Evolutionary conservation across 2,113 vertebrate genomes (phyloP).

Genomic region (Athene cunicularia): DNA sequence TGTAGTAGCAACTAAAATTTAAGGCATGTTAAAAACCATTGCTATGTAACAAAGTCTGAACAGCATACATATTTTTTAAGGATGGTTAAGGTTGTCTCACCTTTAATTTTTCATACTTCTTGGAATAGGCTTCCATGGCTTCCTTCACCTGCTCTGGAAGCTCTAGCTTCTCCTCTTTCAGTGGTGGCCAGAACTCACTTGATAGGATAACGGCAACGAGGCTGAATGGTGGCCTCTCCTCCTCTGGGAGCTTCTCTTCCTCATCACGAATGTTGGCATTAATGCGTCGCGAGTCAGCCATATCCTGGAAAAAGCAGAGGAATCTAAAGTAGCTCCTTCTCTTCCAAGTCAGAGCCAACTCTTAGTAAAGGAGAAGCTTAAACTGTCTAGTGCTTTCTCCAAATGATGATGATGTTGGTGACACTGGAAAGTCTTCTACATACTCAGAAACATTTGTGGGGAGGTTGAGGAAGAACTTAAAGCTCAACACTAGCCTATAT

Average conservation of each 20-base stretch:
- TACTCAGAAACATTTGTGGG: not conserved
- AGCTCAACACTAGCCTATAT: not conserved
- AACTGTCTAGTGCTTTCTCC: accelerated
- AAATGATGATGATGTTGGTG: not conserved
- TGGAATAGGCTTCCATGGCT: conserved; percentile 92
- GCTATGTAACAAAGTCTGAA: not conserved
- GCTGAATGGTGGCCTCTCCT: conserved; percentile 83
- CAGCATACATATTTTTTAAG: not conserved
- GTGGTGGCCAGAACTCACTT: conserved; percentile 95
- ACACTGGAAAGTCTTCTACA: not conserved
- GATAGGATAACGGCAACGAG: conserved; percentile 92
- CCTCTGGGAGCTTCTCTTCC: conserved; percentile 84
- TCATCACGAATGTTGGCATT: conserved; percentile 94
- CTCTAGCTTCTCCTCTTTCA: conserved; percentile 98
- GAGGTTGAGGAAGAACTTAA: not conserved
- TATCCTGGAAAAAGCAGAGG: conserved; percentile 79
- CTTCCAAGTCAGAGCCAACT: not conserved
- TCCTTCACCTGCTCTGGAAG: conserved; percentile 85
- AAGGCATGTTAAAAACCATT: not conserved
- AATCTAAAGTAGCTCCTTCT: not conserved
- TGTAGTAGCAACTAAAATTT: not conserved
- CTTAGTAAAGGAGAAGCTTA: not conserved
- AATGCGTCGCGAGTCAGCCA: conserved; percentile 94
- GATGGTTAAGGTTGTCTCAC: conserved; percentile 57
- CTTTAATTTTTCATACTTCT: conserved; percentile 97